A percentile compares a stretch with the other conserved stretches of the same genome.
phyloP scores from a whole-genome alignment of 2,113 vertebrate species.

The Theristicus caerulescens region DNA sequence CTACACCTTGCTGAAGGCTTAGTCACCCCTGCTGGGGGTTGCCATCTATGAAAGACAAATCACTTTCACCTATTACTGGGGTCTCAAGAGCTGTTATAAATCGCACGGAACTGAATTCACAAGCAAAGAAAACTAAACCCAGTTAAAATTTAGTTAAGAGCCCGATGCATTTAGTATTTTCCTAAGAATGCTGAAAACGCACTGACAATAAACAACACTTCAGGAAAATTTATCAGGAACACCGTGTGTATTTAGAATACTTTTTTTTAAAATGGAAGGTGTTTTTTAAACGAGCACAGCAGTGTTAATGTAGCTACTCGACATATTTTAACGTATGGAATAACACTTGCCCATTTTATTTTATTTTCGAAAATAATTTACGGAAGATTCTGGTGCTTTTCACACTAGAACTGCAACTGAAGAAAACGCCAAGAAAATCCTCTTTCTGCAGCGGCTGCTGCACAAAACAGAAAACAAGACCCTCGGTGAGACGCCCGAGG shows the following conservation, averaged over 20 bases:
- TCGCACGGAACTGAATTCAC: not conserved
- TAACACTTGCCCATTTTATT: not conserved
- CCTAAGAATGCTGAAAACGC: not conserved
- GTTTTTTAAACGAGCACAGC: not conserved
- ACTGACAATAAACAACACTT: not conserved
- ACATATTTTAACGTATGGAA: not conserved
- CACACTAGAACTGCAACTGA: not conserved
- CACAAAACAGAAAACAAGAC: not conserved
- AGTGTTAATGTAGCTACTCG: not conserved
- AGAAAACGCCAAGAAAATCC: not conserved
- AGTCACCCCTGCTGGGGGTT: not conserved
- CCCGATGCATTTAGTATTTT: not conserved
- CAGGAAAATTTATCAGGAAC: not conserved
- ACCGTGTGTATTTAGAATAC: not conserved
- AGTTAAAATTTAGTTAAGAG: not conserved
- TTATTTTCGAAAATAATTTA: not conserved
- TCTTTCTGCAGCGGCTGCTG: not conserved
- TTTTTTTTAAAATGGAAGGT: not conserved
- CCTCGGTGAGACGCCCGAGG: not conserved
- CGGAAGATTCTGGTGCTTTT: not conserved
- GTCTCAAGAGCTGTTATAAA: not conserved
- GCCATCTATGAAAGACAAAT: conserved; percentile 13
- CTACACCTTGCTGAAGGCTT: conserved; percentile 53
- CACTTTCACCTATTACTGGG: not conserved
- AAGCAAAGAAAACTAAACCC: not conserved